These are phyloP conservation scores for Caerostris darwini DNA, from an alignment of 1,140 invertebrate genomes.

Conservation along the genomic window DNA sequence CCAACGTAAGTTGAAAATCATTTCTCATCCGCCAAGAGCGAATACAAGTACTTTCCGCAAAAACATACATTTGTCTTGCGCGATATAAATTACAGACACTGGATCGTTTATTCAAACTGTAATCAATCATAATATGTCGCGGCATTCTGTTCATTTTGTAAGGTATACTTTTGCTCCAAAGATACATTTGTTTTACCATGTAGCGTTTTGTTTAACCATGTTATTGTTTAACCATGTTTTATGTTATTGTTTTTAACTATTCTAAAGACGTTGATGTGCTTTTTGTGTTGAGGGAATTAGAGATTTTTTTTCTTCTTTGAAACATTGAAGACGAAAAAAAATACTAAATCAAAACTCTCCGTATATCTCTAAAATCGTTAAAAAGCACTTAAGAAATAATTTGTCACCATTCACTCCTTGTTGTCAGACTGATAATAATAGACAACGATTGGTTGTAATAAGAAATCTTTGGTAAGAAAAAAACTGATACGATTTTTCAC, in stretches of 20 bases:
- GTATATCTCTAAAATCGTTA: conserved; percentile 50
- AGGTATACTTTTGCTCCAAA: not conserved
- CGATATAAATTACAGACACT: not conserved
- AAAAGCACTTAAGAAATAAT: conserved; percentile 56
- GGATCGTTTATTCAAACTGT: not conserved
- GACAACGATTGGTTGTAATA: not conserved
- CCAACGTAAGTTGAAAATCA: not conserved
- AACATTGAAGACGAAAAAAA: not conserved
- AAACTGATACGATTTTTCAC: not conserved
- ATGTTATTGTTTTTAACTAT: conserved; percentile 13
- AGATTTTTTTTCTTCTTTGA: not conserved
- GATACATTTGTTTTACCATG: not conserved
- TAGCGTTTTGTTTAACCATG: no score
- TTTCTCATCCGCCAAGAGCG: not conserved
- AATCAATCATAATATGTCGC: conserved; percentile 2
- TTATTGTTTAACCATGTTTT: not conserved
- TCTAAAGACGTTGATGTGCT: not conserved
- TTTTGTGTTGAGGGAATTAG: not conserved
- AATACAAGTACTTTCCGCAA: conserved; percentile 15
- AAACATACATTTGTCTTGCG: conserved; percentile 25
- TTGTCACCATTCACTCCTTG: conserved; percentile 28
- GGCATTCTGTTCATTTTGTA: not conserved
- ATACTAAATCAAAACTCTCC: not conserved
- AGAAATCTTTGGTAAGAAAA: no score
- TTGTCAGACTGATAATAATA: conserved; percentile 34